Evolutionary conservation across 2,797 vertebrate species (phyloP).

Genomic region (Ctenopoma multispine): DNA sequence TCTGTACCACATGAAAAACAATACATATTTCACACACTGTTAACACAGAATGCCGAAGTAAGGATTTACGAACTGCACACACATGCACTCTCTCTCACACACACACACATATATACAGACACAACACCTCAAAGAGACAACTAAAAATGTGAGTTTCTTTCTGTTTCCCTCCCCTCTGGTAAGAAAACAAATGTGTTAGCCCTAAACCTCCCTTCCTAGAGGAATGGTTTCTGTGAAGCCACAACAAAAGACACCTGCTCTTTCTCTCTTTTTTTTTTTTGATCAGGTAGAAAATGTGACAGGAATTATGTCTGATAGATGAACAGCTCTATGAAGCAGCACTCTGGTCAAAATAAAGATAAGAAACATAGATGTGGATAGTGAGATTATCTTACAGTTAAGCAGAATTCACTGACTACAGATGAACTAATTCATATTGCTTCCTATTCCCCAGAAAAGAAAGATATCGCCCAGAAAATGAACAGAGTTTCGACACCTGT

Average conservation of each 20-base stretch:
- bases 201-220: constrained; percentile 74
- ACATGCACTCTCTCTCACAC: constrained; percentile 25
- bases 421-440: constrained; percentile 71
- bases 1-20: constrained; percentile 82
- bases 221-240: constrained; percentile 68
- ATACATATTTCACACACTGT: constrained; percentile 78
- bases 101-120: constrained; percentile 22
- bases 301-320: constrained; percentile 65
- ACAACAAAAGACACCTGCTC: constrained; percentile 55
- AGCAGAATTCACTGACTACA: constrained; percentile 65
- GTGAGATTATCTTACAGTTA: constrained; percentile 69
- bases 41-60: constrained; percentile 76
- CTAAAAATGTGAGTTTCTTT: constrained; percentile 64
- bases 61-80: constrained; percentile 73
- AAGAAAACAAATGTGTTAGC: constrained; percentile 73
- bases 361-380: constrained; percentile 67
- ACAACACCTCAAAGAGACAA: constrained; percentile 63
- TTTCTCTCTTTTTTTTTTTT: constrained; percentile 2
- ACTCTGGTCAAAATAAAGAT: constrained; percentile 67
- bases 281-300: constrained; percentile 69
- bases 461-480: constrained; percentile 69
- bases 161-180: constrained; percentile 58
- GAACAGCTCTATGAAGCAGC: constrained; percentile 76
- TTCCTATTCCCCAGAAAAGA: constrained; percentile 70
- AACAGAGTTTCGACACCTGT: constrained; percentile 73